A percentile compares a stretch with the other conserved stretches of the same genome.
Conservation (phyloP, 2,888 invertebrate species). For the Platerodrilus igneus region DNA sequence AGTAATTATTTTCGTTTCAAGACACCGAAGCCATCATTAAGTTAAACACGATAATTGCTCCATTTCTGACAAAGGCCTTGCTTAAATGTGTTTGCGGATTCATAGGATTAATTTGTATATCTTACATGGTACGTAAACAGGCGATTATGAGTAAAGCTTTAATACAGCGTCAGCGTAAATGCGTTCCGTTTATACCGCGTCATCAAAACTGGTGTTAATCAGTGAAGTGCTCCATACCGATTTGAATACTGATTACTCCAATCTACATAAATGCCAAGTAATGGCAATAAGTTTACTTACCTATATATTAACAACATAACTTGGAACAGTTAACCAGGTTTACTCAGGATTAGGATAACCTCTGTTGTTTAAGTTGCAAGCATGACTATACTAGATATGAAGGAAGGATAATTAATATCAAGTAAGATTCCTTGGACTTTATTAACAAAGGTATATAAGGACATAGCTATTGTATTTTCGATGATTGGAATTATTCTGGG, state of each 20-base stretch:
- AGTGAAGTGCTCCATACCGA: slow-evolving; percentile 35
- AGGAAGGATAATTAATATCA: too few species aligned
- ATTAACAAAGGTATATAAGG: too few species aligned
- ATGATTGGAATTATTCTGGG: too few species aligned
- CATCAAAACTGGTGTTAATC: slow-evolving; percentile 38
- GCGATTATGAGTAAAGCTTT: slow-evolving; percentile 27
- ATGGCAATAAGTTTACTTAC: slow-evolving; percentile 24
- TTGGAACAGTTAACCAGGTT: too few species aligned
- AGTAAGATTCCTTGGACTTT: too few species aligned
- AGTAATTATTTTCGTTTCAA: too few species aligned
- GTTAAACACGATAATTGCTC: slow-evolving; percentile 20
- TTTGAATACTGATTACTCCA: slow-evolving; percentile 39
- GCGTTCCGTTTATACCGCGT: slow-evolving; percentile 30
- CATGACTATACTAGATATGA: too few species aligned
- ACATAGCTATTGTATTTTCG: too few species aligned
- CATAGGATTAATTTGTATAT: slow-evolving; percentile 25
- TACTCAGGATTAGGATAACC: too few species aligned
- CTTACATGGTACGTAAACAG: slow-evolving; percentile 27
- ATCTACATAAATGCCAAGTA: slow-evolving; percentile 38
- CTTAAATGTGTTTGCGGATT: slow-evolving; percentile 26
- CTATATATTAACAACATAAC: too few species aligned
- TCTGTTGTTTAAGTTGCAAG: too few species aligned
- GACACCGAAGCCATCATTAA: too few species aligned
- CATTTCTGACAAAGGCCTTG: slow-evolving; percentile 20
- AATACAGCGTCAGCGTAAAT: slow-evolving; percentile 26